Evolutionary conservation across 1,140 invertebrate species (phyloP).

Genomic region (Wasmannia auropunctata): DNA sequence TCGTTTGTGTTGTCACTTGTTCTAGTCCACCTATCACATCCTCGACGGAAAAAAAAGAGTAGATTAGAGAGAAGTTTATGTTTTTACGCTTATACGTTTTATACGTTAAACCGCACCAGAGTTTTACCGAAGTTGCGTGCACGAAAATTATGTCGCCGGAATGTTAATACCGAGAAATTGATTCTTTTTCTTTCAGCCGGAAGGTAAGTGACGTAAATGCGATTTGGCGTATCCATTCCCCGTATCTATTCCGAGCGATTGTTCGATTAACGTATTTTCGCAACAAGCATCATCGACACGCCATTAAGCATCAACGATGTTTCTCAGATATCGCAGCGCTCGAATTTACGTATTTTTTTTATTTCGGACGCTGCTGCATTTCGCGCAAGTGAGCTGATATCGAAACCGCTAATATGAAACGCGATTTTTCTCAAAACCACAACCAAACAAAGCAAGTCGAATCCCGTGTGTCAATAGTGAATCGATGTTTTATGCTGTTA

Average conservation of each 20-base stretch:
- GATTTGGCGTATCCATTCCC: not conserved
- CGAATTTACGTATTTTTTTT: not conserved
- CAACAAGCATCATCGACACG: not conserved
- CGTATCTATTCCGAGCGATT: not conserved
- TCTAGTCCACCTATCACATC: conserved; percentile 80
- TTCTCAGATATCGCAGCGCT: not conserved
- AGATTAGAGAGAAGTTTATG: not conserved
- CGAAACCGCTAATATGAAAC: not conserved
- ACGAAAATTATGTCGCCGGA: not conserved
- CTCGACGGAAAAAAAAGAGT: conserved; percentile 61
- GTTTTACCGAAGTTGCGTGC: not conserved
- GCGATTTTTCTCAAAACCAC: conserved; percentile 12
- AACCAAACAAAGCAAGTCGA: not conserved
- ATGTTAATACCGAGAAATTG: not conserved
- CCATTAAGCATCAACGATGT: not conserved
- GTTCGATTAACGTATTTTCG: not conserved
- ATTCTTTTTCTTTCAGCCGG: conserved; percentile 75
- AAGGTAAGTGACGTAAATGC: conserved; percentile 78
- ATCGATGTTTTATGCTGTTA: conserved; percentile 11
- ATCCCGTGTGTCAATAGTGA: not conserved
- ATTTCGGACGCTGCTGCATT: not conserved
- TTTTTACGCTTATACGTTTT: not conserved
- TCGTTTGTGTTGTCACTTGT: conserved; percentile 82
- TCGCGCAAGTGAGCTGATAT: not conserved
- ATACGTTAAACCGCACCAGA: not conserved